Conservation (phyloP, 2,113 vertebrate genomes). For the Cyprinodon tularosa region DNA sequence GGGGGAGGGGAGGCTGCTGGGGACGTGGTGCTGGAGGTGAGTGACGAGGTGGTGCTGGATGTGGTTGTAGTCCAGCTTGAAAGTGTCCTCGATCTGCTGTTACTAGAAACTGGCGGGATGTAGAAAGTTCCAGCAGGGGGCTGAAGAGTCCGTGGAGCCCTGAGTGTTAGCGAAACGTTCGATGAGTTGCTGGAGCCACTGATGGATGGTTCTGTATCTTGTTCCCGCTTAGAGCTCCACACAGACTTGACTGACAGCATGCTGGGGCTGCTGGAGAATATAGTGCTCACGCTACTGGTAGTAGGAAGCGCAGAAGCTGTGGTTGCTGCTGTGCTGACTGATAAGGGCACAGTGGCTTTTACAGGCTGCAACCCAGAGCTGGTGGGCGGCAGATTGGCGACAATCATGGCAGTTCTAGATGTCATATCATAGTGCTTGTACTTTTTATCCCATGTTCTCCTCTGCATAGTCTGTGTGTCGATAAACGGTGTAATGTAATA, state of each 20-base stretch:
- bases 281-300: conserved; percentile 47
- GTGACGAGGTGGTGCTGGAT: conserved; percentile 12
- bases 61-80: conserved; percentile 54
- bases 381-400: conserved; percentile 82
- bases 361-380: conserved; percentile 47
- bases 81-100: conserved; percentile 67
- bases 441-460: conserved; percentile 86
- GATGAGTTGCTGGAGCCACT: conserved; percentile 25
- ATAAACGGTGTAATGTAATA: conserved; percentile 86
- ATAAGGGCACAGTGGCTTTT: conserved; percentile 49
- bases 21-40: neutral
- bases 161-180: conserved; percentile 72
- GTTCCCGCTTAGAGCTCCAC: conserved; percentile 76
- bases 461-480: conserved; percentile 82
- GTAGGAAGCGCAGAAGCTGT: conserved; percentile 40
- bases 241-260: conserved; percentile 61
- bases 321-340: conserved; percentile 9
- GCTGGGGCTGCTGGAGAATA: conserved; percentile 74
- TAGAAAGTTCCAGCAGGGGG: conserved; percentile 95
- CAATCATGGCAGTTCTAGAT: conserved; percentile 84
- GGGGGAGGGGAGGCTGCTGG: conserved; percentile 11
- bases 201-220: conserved; percentile 63
- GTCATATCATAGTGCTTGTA: conserved; percentile 88
- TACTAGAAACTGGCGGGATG: conserved; percentile 80
- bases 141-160: conserved; percentile 89